A percentile compares a stretch with the other conserved stretches of the same genome.
Conservation (phyloP, 2,888 invertebrate genomes). For the Sphaerolaimus hirsutus region DNA sequence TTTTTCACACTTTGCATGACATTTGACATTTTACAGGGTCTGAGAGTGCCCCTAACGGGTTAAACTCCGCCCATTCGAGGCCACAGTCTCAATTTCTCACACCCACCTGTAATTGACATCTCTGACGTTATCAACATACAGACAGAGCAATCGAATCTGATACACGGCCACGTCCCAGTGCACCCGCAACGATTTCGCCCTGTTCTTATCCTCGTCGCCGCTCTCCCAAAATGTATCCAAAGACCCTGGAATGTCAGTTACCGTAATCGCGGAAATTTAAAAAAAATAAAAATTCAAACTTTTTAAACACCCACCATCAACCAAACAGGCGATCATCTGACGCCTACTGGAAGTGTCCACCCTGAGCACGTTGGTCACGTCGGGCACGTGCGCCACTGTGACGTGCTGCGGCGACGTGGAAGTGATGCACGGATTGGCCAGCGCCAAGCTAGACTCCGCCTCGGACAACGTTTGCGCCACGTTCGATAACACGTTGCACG, state of each 20-base stretch:
- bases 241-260: too few relatives aligned
- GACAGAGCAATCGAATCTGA: conserved; percentile 47
- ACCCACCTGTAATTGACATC: too few relatives aligned
- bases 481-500: conserved; percentile 18
- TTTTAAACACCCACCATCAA: too few relatives aligned
- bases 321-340: conserved; percentile 72
- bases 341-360: conserved; percentile 71
- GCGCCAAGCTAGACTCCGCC: conserved; percentile 6
- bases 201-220: conserved; percentile 75
- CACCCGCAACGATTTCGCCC: conserved; percentile 39
- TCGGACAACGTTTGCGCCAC: conserved; percentile 20
- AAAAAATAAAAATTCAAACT: too few relatives aligned
- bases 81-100: too few relatives aligned
- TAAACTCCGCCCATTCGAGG: too few relatives aligned
- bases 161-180: conserved; percentile 33
- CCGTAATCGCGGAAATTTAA: too few relatives aligned
- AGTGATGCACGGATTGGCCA: neutral
- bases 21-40: too few relatives aligned
- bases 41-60: too few relatives aligned
- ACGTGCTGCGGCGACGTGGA: too few relatives aligned
- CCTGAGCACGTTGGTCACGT: conserved; percentile 49
- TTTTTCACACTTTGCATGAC: too few relatives aligned
- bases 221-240: conserved; percentile 99
- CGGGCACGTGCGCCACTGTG: conserved; percentile 28
- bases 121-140: conserved; percentile 78